Base-by-base conservation (phyloP, 2,888 invertebrate genomes). In the Capitulum mitella region DNA sequence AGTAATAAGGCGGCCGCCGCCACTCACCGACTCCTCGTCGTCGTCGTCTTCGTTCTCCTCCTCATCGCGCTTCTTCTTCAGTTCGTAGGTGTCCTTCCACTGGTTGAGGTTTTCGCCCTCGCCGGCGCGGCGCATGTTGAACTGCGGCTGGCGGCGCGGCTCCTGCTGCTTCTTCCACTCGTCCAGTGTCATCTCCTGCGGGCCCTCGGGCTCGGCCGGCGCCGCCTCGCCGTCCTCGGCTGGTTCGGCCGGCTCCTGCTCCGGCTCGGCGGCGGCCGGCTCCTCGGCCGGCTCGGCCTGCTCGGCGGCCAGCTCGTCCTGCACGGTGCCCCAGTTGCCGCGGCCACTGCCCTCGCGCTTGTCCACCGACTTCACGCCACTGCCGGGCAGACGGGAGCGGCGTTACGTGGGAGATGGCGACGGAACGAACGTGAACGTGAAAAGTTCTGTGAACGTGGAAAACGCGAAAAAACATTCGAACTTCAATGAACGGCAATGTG, bases 331-430 rank as follows among this genome's bases (percentile, higher is more conserved):
- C 97, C 97, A 97, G 88, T 97, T 97, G 87, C 95, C 94, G 83
- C 95, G 92, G 82, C 97, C 97, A 86, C 91, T 93, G 83, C 97
- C 97, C 84, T 97, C 96, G 83, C 94, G 92, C 88, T 97, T 97
- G 86, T 97, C 97, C 83, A 94, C 90, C 82, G 95, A 90, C 87
- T 97, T 97, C 82, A 97, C 92, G 84, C 97, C 95, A 85, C 90
- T 90, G 87, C 86, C 88, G 43, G 78, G n/a, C n/a, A 81, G 81
- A 81, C 78, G 37, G 37, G 26, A 3, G 16, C 70, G n/a, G 12
- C 22, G 26, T 22, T 19, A 37, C 58, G n/a, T n/a, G n/a, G n/a
- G n/a, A n/a, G n/a, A n/a, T n/a, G n/a, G n/a, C n/a, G 43, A 43
- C 43, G 12, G 43, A 43, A 43, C 43, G 43, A 5, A 12, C 43